Percentiles rank a stretch among this genome's conserved stretches.
These are phyloP conservation scores for Serripes groenlandicus DNA, from an alignment of 2,888 invertebrate genomes.

Conservation along the genomic window DNA sequence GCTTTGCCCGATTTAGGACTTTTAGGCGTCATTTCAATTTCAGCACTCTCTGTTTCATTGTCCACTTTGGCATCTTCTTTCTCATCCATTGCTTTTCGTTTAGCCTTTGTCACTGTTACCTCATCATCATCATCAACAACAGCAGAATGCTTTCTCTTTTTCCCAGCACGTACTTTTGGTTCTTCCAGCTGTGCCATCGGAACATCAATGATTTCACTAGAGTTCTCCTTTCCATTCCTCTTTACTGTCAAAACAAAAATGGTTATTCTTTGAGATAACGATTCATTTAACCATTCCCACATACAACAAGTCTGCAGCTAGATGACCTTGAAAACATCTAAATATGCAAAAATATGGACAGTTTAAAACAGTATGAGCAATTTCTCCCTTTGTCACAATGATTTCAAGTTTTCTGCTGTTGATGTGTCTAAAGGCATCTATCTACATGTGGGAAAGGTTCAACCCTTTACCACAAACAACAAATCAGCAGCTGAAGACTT, in stretches of 20 bases:
- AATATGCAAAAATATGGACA: too few relatives aligned
- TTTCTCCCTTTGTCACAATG: too few relatives aligned
- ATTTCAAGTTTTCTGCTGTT: too few relatives aligned
- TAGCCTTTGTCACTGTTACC: background rate
- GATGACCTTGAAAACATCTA: too few relatives aligned
- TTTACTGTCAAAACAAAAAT: background rate
- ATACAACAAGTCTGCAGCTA: too few relatives aligned
- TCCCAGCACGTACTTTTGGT: background rate
- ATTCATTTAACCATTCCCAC: too few relatives aligned
- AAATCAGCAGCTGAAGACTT: too few relatives aligned
- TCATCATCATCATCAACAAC: conserved; percentile 7
- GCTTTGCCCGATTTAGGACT: background rate
- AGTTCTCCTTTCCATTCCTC: conserved; percentile 5
- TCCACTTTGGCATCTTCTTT: background rate
- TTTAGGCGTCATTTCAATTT: background rate
- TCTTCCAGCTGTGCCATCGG: background rate
- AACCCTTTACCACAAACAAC: too few relatives aligned
- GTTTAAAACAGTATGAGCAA: too few relatives aligned
- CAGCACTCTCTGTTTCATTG: background rate
- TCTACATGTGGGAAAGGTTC: too few relatives aligned
- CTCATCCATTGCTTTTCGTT: background rate
- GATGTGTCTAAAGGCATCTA: too few relatives aligned
- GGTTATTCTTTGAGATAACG: too few relatives aligned
- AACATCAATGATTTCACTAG: background rate
- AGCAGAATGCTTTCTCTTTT: conserved; percentile 35